Evolutionary conservation across 2,113 vertebrate genomes (phyloP).

Genomic region (Choloepus hoffmanni): DNA sequence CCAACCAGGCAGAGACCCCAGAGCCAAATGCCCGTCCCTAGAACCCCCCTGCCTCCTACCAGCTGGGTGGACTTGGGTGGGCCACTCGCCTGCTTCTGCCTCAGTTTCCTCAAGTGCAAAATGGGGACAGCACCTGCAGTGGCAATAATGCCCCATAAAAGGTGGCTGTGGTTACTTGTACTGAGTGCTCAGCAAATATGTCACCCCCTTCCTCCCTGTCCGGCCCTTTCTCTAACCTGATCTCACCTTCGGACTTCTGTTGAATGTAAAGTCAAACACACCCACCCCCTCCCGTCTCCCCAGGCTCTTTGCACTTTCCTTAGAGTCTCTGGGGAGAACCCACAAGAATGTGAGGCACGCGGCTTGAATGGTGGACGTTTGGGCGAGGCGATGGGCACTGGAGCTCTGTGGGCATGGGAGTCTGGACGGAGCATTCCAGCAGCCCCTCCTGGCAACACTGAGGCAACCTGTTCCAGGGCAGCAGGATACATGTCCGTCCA

Average conservation of each 20-base stretch:
- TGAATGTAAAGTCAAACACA: accelerated
- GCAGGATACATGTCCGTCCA: not conserved
- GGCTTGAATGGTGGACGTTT: not conserved
- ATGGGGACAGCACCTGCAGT: not conserved
- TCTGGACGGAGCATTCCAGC: conserved; percentile 42
- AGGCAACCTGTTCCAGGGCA: not conserved
- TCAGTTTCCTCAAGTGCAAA: not conserved
- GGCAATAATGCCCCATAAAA: not conserved
- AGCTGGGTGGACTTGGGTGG: not conserved
- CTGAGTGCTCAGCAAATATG: not conserved
- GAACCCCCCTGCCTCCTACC: accelerated
- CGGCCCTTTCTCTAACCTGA: accelerated
- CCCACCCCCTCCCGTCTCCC: not conserved
- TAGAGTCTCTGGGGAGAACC: not conserved
- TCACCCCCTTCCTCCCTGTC: accelerated
- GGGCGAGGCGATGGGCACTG: not conserved
- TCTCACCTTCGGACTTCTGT: not conserved
- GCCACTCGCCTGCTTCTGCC: not conserved
- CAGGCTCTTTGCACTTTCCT: not conserved
- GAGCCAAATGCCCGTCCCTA: not conserved
- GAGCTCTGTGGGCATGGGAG: not conserved
- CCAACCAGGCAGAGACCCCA: not conserved
- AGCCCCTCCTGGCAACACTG: conserved; percentile 9
- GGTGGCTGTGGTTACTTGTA: not conserved
- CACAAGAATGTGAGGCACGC: conserved; percentile 49